phyloP scores from a whole-genome alignment of 2,113 vertebrate species.

The Sprattus sprattus region DNA sequence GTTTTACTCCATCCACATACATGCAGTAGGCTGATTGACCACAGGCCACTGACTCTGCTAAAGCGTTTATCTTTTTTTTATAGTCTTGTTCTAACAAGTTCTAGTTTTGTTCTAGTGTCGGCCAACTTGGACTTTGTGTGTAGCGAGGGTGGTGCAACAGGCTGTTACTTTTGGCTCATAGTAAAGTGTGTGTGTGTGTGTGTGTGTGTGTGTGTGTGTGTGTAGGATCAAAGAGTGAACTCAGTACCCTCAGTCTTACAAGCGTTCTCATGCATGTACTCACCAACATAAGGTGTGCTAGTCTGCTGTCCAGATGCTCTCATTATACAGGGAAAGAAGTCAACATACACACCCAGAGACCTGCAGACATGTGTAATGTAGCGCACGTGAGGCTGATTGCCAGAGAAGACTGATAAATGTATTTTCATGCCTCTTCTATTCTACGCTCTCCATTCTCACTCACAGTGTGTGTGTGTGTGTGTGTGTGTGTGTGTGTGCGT shows the following conservation, averaged over 20 bases:
- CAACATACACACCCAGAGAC: neutral
- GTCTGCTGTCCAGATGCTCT: neutral
- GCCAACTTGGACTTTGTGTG: slow-evolving; percentile 1
- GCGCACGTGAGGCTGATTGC: too few relatives aligned
- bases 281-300: neutral
- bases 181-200: neutral
- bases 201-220: neutral
- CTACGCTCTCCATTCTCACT: too few relatives aligned
- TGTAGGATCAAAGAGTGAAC: neutral
- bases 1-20: neutral
- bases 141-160: neutral
- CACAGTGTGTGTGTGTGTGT: neutral
- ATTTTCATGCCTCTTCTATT: neutral
- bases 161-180: neutral
- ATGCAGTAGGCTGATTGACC: neutral
- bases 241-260: neutral
- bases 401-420: neutral
- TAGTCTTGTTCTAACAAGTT: neutral
- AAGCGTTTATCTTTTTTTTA: slow-evolving; percentile 3
- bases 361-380: too few relatives aligned
- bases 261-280: neutral
- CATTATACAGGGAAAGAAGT: neutral
- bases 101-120: neutral
- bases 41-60: neutral
- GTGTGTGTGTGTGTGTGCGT: neutral